phyloP scores from a whole-genome alignment of 2,888 invertebrate species.

The Adelognathus sp. region DNA sequence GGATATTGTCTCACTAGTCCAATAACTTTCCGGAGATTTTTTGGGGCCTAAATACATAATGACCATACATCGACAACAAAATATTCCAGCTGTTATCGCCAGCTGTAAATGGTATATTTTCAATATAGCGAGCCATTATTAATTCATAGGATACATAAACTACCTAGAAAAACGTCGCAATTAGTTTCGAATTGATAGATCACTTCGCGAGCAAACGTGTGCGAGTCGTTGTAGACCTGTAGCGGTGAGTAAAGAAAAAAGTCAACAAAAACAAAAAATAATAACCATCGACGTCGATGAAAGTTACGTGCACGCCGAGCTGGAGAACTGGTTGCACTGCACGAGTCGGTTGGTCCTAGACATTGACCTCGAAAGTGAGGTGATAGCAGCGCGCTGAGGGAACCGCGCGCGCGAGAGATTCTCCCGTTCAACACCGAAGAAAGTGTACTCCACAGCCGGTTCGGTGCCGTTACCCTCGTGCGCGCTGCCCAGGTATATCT shows the following conservation, averaged over 20 bases:
- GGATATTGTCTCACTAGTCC: too few relatives aligned
- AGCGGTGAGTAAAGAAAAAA: conserved; percentile 4
- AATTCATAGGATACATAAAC: too few relatives aligned
- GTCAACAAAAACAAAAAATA: not conserved
- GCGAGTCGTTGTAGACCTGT: not conserved
- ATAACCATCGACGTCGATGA: conserved; percentile 42
- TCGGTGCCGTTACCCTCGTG: conserved; percentile 33
- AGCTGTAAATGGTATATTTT: too few relatives aligned
- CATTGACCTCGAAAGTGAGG: conserved; percentile 77
- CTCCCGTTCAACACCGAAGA: conserved; percentile 75
- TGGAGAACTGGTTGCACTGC: conserved; percentile 49
- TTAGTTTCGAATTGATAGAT: too few relatives aligned
- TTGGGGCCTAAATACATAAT: too few relatives aligned
- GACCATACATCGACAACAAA: too few relatives aligned
- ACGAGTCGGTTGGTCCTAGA: conserved; percentile 64
- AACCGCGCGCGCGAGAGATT: conserved; percentile 5
- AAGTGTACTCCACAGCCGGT: conserved; percentile 75
- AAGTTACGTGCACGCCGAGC: conserved; percentile 44
- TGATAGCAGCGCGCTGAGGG: conserved; percentile 59
- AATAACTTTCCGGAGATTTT: too few relatives aligned
- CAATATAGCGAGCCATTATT: too few relatives aligned
- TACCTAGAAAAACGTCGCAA: too few relatives aligned
- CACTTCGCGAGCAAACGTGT: too few relatives aligned
- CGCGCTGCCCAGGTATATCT: too few relatives aligned
- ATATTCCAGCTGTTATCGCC: too few relatives aligned